Conservation (phyloP, 2,113 vertebrate genomes). For the Cavia aperea region DNA sequence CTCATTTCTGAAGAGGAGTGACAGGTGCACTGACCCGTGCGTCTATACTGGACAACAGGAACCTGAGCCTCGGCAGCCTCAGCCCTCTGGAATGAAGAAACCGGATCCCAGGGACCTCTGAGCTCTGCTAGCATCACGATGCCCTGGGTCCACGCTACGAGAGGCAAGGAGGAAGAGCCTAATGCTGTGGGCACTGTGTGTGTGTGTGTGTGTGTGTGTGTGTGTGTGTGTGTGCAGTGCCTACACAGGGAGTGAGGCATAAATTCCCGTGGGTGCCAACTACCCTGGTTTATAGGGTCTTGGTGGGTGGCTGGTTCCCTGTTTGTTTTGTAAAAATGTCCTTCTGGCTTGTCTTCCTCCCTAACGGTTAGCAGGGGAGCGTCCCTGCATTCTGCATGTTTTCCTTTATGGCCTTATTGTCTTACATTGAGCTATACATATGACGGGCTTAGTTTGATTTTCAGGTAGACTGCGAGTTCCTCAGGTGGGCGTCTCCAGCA, state of each 20-base stretch:
- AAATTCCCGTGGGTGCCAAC: no score
- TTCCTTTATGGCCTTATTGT: neutral
- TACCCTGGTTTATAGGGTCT: no score
- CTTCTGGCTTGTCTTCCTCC: neutral
- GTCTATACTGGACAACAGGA: neutral
- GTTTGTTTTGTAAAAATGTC: neutral
- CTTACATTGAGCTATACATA: neutral
- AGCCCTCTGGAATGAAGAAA: neutral
- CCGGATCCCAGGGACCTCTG: neutral
- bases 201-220: neutral
- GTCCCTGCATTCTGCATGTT: neutral
- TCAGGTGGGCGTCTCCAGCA: neutral
- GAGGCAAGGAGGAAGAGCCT: neutral
- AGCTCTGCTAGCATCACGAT: neutral
- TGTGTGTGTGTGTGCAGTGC: no score
- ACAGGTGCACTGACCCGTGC: no score
- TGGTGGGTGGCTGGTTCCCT: neutral
- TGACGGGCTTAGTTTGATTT: neutral
- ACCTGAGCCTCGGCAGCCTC: neutral
- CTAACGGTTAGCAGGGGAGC: neutral
- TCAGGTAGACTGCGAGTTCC: neutral
- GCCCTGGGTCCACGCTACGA: fast-evolving
- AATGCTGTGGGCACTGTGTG: neutral
- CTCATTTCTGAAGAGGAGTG: neutral
- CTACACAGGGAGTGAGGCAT: no score